Conservation (phyloP, 2,888 invertebrate genomes). For the Crioceris asparagi region DNA sequence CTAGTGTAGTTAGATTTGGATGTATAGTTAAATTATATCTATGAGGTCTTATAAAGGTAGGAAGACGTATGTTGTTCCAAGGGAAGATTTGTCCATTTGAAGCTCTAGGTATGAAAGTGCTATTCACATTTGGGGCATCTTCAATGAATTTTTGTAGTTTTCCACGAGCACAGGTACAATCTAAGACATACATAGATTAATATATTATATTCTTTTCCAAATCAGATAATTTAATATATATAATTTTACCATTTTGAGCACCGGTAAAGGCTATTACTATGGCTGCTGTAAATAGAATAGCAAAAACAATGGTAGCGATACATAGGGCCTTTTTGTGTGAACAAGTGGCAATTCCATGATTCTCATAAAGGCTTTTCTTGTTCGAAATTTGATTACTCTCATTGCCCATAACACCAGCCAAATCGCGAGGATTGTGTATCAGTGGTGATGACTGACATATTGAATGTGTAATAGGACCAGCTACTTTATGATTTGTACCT, state of each 20-base stretch:
- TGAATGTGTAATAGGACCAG: conserved; percentile 29
- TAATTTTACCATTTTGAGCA: conserved; percentile 73
- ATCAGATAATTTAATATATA: too few relatives aligned
- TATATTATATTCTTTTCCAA: conserved; percentile 10
- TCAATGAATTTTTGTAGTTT: conserved; percentile 50
- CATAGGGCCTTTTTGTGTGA: conserved; percentile 77
- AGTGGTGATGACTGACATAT: conserved; percentile 33
- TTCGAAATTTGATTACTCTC: conserved; percentile 51
- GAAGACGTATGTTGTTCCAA: conserved; percentile 67
- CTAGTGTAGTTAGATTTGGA: conserved; percentile 83
- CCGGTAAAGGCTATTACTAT: conserved; percentile 84
- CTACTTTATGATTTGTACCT: conserved; percentile 27
- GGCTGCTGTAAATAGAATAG: conserved; percentile 70
- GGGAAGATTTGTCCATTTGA: conserved; percentile 68
- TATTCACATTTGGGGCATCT: conserved; percentile 52
- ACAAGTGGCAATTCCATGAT: conserved; percentile 73
- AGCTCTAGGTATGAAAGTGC: conserved; percentile 54
- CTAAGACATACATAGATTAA: conserved; percentile 34
- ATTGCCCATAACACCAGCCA: conserved; percentile 45
- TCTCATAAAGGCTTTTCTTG: conserved; percentile 59
- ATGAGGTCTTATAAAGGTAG: conserved; percentile 65
- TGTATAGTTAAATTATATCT: conserved; percentile 85
- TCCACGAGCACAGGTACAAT: conserved; percentile 59
- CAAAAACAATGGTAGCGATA: conserved; percentile 68
- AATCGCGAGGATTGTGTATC: conserved; percentile 37